Conservation (phyloP, 2,797 vertebrate genomes). For the Micropoecilia bifurca region DNA sequence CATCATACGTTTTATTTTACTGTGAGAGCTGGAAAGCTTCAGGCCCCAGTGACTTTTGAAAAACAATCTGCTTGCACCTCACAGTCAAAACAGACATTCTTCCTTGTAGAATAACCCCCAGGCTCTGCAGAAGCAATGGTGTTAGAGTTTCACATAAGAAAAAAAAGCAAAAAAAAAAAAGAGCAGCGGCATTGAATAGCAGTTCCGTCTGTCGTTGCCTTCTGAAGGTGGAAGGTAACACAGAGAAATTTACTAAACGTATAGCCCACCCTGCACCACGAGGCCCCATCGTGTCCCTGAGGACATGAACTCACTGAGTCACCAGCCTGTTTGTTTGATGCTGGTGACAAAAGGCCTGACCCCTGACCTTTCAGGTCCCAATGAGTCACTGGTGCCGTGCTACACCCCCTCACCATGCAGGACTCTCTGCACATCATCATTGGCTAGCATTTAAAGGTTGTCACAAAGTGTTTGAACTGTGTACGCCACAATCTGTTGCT, state of each 20-base stretch:
- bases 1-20: constrained; percentile 44
- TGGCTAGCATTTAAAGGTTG: constrained; percentile 72
- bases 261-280: constrained; percentile 24
- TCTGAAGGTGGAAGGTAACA: constrained; percentile 66
- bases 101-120: constrained; percentile 20
- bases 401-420: constrained; percentile 35
- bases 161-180: constrained; percentile 21
- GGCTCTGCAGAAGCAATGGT: constrained; percentile 29
- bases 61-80: constrained; percentile 57
- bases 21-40: constrained; percentile 38
- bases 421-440: constrained; percentile 33
- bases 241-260: constrained; percentile 67
- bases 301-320: constrained; percentile 68
- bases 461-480: constrained; percentile 44
- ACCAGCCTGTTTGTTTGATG: constrained; percentile 71
- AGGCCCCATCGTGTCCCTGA: constrained; percentile 15
- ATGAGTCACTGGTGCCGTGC: constrained; percentile 66
- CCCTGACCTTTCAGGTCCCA: constrained; percentile 69
- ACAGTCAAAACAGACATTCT: constrained; percentile 39
- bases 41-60: constrained; percentile 47
- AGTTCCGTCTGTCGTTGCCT: constrained; percentile 45
- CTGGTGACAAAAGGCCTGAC: constrained; percentile 70
- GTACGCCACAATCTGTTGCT: constrained; percentile 20
- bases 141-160: constrained; percentile 41
- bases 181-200: constrained; percentile 40